Evolutionary conservation across 37 sponge, comb jelly and placozoan species (phyloP), one percentile per base, ranked within the genome.

Genomic region (Axinella damicornis): DNA sequence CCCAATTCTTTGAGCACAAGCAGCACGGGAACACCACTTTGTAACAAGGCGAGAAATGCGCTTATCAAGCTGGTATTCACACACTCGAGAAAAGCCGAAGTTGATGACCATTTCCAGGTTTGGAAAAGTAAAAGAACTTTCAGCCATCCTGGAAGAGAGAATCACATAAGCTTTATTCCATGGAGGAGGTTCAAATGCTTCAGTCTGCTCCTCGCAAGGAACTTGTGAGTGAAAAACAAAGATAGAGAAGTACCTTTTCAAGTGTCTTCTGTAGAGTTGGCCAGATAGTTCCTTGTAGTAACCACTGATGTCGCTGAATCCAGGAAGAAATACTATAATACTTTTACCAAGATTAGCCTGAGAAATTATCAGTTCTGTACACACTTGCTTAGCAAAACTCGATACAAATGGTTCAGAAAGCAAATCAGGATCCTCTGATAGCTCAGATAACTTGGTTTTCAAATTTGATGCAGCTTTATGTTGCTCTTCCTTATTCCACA

Each of bases 81-180:
- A 20, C 30, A 57, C 68, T 0, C 53, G 39, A 2, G 31, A 37
- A 28, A 89, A 76, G 32, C 83, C 83, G 58, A 89, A 89, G 67
- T 89, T 83, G 59, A 89, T 83, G 2, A 89, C 84, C 64, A 83
- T 28, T 5, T 31, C 25, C 27, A 89, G 84, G 25, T 69, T 59
- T 11, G 90, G 90, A 30, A 89, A 17, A 28, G 90, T 89, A 15
- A 89, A 5, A 30, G 90, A 89, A 53, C 90, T 89, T 56, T 89
- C 90, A 20, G 84, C 90, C n/a, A 83, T 69, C 19, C 57, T 57
- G 27, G 78, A 77, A 36, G 90, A 36, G 18, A 89, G 67, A 14
- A 89, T 61, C 22, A 89, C 40, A 34, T 83, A 52, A 6, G 57
- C 73, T 30, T 34, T 56, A 12, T 74, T 68, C 6, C 31, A 15